Conservation (phyloP, 2,797 vertebrate species). For the Phalanger gymnotis region DNA sequence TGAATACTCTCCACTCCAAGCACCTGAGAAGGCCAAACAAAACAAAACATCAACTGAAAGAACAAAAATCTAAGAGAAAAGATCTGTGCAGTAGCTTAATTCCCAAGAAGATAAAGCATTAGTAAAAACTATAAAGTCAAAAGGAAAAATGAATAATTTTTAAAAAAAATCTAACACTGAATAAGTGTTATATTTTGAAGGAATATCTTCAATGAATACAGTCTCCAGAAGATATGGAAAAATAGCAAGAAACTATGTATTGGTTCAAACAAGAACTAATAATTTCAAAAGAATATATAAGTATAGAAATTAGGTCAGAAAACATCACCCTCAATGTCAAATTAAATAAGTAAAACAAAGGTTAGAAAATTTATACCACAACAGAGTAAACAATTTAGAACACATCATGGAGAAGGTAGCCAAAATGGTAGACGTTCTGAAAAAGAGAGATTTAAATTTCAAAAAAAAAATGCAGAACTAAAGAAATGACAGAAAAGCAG, state of each 20-base stretch:
- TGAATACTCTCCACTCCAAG: not conserved
- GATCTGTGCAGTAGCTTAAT: too few species aligned
- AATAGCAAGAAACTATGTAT: not conserved
- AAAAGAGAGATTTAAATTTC: not conserved
- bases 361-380: not conserved
- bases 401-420: not conserved
- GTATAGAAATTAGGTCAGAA: not conserved
- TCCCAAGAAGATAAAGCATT: not conserved
- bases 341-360: not conserved
- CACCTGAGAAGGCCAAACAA: not conserved
- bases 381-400: not conserved
- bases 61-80: not conserved
- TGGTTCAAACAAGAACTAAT: not conserved
- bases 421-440: not conserved
- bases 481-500: not conserved
- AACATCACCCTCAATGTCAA: not conserved
- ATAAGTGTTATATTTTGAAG: not conserved
- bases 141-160: not conserved
- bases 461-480: not conserved
- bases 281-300: not conserved
- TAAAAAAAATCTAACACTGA: not conserved
- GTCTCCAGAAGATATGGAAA: not conserved
- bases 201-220: not conserved
- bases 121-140: not conserved
- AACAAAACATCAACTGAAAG: not conserved